These are phyloP conservation scores for Panonychus citri DNA, from an alignment of 1,140 invertebrate genomes.

Conservation along the genomic window DNA sequence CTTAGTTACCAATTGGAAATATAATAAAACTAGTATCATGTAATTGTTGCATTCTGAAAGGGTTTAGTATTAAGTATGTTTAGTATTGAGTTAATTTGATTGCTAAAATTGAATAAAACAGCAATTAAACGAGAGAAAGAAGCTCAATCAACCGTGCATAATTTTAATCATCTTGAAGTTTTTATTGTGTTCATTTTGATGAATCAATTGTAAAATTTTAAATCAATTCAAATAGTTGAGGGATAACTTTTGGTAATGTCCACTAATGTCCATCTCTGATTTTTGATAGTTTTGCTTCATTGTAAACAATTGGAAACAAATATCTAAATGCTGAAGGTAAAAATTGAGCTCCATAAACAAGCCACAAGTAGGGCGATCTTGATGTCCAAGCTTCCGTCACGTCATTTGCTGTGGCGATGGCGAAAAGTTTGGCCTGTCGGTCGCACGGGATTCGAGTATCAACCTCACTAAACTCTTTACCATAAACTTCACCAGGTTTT, in stretches of 20 bases:
- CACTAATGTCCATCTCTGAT: not conserved
- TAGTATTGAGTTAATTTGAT: too few species aligned
- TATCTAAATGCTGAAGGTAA: not conserved
- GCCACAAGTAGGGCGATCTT: not conserved
- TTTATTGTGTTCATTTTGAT: too few species aligned
- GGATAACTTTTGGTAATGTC: not conserved
- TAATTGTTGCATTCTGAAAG: too few species aligned
- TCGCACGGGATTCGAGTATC: slow-evolving; percentile 35
- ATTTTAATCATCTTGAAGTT: too few species aligned
- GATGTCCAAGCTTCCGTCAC: slow-evolving; percentile 30
- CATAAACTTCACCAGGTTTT: slow-evolving; percentile 26
- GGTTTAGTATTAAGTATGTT: too few species aligned
- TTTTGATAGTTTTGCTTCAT: not conserved
- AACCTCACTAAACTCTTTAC: not conserved
- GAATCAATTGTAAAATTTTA: too few species aligned
- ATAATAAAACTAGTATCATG: too few species aligned
- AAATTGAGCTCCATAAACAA: not conserved
- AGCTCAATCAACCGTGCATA: too few species aligned
- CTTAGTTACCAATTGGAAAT: too few species aligned
- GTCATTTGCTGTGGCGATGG: slow-evolving; percentile 48
- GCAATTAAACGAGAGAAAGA: too few species aligned
- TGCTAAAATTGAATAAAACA: too few species aligned
- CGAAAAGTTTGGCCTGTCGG: slow-evolving; percentile 45
- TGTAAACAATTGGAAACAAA: not conserved
- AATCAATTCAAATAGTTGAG: too few species aligned